Percentiles rank a stretch among this genome's conserved stretches.
Evolutionary conservation across 2,113 vertebrate genomes (phyloP).

Genomic region (Holacanthus passer): DNA sequence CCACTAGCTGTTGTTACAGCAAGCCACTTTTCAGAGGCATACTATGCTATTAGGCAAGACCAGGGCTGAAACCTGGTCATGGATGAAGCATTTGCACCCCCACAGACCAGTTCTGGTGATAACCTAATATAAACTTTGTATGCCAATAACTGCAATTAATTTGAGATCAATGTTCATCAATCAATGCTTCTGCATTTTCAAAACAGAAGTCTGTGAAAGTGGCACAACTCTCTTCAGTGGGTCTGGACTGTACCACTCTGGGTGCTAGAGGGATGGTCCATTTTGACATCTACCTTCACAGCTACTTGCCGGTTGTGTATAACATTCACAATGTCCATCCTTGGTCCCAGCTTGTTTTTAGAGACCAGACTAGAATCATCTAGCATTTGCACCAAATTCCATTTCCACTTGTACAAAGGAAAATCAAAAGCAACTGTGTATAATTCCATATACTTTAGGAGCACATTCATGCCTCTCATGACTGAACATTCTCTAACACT

Average conservation of each 20-base stretch:
- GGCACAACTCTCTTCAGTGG: no score
- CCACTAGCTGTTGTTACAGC: no score
- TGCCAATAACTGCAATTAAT: no score
- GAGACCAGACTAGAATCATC: background rate
- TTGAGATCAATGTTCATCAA: no score
- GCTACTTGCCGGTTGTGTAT: background rate
- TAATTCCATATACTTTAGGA: background rate
- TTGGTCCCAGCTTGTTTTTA: background rate
- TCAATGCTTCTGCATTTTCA: no score
- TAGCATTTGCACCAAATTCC: background rate
- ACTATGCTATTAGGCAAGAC: no score
- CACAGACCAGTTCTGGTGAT: no score
- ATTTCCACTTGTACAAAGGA: background rate
- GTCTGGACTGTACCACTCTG: slow-evolving; percentile 20
- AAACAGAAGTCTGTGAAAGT: no score
- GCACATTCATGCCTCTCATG: background rate
- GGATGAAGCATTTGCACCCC: no score
- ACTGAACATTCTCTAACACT: background rate
- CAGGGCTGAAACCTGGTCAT: no score
- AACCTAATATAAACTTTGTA: no score
- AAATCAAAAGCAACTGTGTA: background rate
- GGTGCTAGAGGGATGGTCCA: background rate
- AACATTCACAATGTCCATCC: background rate
- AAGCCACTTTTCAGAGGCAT: no score
- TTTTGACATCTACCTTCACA: background rate